phyloP scores from a whole-genome alignment of 2,888 invertebrate genomes.

The Mythimna ferrago region DNA sequence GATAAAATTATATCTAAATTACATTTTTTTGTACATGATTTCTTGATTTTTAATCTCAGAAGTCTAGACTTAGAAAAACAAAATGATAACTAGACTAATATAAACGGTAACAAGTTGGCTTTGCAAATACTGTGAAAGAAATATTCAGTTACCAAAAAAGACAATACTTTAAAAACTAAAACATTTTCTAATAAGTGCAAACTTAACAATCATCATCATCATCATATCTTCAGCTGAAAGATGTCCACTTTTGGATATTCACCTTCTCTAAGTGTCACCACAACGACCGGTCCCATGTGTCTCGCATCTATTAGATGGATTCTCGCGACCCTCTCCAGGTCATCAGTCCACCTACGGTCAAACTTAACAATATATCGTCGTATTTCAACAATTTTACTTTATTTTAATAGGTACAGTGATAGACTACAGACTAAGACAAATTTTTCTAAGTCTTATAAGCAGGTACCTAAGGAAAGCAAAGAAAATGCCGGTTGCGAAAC shows the following conservation, averaged over 20 bases:
- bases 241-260: too few species aligned
- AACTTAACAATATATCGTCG: too few species aligned
- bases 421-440: background rate
- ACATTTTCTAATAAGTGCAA: background rate
- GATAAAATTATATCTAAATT: conserved; percentile 19
- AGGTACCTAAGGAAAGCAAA: background rate
- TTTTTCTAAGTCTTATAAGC: background rate
- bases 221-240: too few species aligned
- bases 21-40: background rate
- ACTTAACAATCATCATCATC: too few species aligned
- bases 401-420: too few species aligned
- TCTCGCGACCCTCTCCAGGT: too few species aligned
- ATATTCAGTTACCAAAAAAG: background rate
- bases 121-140: background rate
- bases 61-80: background rate
- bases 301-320: too few species aligned
- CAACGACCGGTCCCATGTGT: too few species aligned
- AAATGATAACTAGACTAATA: background rate
- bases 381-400: too few species aligned
- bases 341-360: too few species aligned
- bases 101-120: background rate
- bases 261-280: too few species aligned
- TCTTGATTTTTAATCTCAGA: conserved; percentile 12
- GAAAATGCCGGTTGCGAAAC: conserved; percentile 45
- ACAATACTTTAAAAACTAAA: background rate